Percentiles rank a stretch among this genome's conserved stretches.
Evolutionary conservation across 1,140 invertebrate genomes (phyloP).

Genomic region (Archivesica marissinica): DNA sequence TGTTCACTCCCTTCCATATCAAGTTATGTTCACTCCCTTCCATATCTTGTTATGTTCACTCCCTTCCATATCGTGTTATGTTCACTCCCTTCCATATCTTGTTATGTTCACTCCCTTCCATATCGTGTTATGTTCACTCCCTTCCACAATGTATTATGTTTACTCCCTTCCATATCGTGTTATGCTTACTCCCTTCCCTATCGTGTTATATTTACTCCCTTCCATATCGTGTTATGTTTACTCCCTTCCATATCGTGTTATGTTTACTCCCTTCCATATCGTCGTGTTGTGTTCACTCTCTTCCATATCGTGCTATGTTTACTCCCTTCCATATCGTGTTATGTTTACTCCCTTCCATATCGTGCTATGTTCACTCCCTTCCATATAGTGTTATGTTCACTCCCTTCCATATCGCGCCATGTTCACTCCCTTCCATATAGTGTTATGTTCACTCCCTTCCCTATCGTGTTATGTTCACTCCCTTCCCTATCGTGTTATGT

Average conservation of each 20-base stretch:
- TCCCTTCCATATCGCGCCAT: background rate
- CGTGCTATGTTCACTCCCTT: background rate
- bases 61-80: background rate
- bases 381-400: background rate
- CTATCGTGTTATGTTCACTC: background rate
- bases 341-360: background rate
- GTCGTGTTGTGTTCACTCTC: background rate
- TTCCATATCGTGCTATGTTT: background rate
- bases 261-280: background rate
- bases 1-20: background rate
- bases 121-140: background rate
- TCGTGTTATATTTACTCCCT: background rate
- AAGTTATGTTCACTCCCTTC: background rate
- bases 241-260: background rate
- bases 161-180: background rate
- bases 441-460: background rate
- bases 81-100: background rate
- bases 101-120: background rate
- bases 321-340: background rate
- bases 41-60: background rate
- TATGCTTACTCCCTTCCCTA: background rate
- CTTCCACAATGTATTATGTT: background rate
- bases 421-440: background rate
- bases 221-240: background rate
- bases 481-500: background rate